A percentile compares a stretch with the other conserved stretches of the same genome.
These are phyloP conservation scores for Stratiolaelaps scimitus DNA, from an alignment of 1,140 invertebrate genomes.

Conservation along the genomic window DNA sequence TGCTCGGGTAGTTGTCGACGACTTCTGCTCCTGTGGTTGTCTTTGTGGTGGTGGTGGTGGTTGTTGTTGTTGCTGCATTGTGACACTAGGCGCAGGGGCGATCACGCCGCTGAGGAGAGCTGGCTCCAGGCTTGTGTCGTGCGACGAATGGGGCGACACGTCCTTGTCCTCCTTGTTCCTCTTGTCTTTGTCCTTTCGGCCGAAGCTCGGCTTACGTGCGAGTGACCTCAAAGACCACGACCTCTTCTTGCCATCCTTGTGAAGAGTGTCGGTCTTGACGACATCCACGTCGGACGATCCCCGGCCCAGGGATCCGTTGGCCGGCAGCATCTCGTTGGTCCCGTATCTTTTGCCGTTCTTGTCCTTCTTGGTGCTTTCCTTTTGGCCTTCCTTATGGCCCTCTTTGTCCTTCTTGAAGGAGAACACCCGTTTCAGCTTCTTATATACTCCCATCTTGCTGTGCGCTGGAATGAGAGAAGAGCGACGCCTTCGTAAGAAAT, in stretches of 20 bases:
- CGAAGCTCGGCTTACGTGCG: constrained; percentile 12
- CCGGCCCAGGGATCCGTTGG: too few species aligned
- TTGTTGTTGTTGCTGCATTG: too few species aligned
- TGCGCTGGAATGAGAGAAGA: constrained; percentile 18
- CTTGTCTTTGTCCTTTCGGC: neutral
- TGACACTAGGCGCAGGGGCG: too few species aligned
- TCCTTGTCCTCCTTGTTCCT: neutral
- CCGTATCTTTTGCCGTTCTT: too few species aligned
- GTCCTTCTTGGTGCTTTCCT: too few species aligned
- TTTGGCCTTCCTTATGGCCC: neutral
- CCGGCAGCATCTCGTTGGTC: too few species aligned
- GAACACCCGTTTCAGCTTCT: constrained; percentile 10
- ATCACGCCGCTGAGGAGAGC: too few species aligned
- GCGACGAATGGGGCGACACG: neutral
- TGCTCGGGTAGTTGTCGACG: too few species aligned
- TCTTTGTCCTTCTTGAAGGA: constrained; percentile 9
- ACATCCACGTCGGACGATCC: neutral
- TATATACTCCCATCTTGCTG: constrained; percentile 27
- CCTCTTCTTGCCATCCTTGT: neutral
- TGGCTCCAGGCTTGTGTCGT: too few species aligned
- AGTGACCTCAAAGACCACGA: neutral
- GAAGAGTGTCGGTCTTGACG: neutral
- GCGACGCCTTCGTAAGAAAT: constrained; percentile 4
- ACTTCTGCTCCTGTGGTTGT: too few species aligned
- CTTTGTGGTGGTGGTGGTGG: too few species aligned